phyloP scores from a whole-genome alignment of 2,797 vertebrate genomes.

The Acanthurus tractus region DNA sequence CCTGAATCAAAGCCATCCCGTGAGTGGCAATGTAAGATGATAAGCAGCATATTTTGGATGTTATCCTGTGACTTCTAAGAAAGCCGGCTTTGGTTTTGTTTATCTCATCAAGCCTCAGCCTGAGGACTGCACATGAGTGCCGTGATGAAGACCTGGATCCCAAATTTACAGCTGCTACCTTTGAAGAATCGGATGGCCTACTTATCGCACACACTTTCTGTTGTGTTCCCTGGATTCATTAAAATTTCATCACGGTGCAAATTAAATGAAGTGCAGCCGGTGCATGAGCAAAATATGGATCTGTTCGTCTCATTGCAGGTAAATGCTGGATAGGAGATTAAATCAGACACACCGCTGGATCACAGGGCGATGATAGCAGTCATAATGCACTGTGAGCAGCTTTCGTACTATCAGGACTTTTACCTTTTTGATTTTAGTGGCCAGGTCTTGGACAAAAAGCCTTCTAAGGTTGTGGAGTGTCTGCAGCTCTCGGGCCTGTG shows the following conservation, averaged over 20 bases:
- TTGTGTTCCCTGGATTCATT: slow-evolving; percentile 66
- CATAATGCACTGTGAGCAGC: background rate
- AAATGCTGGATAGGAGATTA: background rate
- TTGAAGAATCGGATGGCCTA: slow-evolving; percentile 75
- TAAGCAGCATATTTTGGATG: slow-evolving; percentile 17
- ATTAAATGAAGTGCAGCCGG: slow-evolving; percentile 45
- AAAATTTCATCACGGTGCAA: slow-evolving; percentile 63
- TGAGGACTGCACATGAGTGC: slow-evolving; percentile 28
- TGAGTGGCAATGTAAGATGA: slow-evolving; percentile 19
- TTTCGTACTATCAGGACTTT: background rate
- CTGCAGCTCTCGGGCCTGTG: slow-evolving; percentile 96
- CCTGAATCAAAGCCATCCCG: background rate
- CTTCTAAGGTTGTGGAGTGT: slow-evolving; percentile 96
- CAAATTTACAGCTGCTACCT: slow-evolving; percentile 67
- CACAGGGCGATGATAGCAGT: background rate
- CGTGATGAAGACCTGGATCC: slow-evolving; percentile 25
- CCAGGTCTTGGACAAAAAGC: slow-evolving; percentile 95
- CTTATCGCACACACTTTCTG: slow-evolving; percentile 56
- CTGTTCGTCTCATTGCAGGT: slow-evolving; percentile 43
- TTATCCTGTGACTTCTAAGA: slow-evolving; percentile 24
- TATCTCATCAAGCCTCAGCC: slow-evolving; percentile 28
- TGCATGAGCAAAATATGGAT: slow-evolving; percentile 14
- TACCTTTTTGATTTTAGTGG: slow-evolving; percentile 95
- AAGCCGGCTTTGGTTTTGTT: slow-evolving; percentile 33
- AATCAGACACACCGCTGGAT: slow-evolving; percentile 9